These are phyloP conservation scores for Brachypalpus laphriformis DNA, from an alignment of 2,888 invertebrate genomes.

Conservation along the genomic window DNA sequence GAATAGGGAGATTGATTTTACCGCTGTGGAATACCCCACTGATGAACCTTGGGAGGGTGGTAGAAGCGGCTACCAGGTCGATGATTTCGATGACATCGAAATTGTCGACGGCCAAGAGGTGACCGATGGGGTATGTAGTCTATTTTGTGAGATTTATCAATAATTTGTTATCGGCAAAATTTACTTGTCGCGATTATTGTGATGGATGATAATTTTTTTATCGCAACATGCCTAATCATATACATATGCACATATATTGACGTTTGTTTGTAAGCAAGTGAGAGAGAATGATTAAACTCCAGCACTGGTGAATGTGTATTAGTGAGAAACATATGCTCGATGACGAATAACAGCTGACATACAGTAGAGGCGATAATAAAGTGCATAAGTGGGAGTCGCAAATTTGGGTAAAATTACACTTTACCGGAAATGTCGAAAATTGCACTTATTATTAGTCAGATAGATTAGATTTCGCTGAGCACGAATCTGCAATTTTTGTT, in stretches of 20 bases:
- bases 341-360: background rate
- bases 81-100: slow-evolving; percentile 78
- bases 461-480: no score
- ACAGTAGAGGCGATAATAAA: slow-evolving; percentile 23
- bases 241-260: slow-evolving; percentile 8
- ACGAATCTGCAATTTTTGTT: no score
- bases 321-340: slow-evolving; percentile 2
- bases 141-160: background rate
- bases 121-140: slow-evolving; percentile 77
- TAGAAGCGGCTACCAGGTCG: slow-evolving; percentile 32
- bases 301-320: slow-evolving; percentile 5
- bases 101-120: slow-evolving; percentile 78
- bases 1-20: slow-evolving; percentile 79
- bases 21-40: slow-evolving; percentile 78
- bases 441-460: no score
- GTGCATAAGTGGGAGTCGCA: background rate
- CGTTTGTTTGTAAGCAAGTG: slow-evolving; percentile 19
- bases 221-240: slow-evolving; percentile 9
- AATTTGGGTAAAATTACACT: no score
- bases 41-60: slow-evolving; percentile 68
- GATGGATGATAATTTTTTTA: slow-evolving; percentile 15
- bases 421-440: no score
- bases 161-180: background rate
- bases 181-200: background rate
- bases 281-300: background rate